phyloP scores from a whole-genome alignment of 2,113 vertebrate species.

The Tursiops truncatus region DNA sequence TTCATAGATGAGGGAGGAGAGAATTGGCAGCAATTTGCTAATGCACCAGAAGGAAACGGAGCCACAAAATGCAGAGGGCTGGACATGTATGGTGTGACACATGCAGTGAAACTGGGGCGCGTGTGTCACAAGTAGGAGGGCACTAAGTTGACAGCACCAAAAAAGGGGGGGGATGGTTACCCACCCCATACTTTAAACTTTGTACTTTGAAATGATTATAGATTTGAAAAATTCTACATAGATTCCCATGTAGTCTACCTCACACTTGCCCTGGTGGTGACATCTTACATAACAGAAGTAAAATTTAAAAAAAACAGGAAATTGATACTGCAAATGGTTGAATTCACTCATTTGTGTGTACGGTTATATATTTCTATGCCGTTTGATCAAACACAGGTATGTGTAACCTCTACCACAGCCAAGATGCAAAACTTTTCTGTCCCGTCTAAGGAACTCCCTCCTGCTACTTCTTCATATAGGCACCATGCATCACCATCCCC shows the following conservation, averaged over 20 bases:
- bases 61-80: not conserved
- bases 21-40: not conserved
- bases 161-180: not conserved
- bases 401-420: not conserved
- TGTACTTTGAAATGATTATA: not conserved
- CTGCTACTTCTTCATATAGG: not conserved
- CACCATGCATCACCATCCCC: not conserved
- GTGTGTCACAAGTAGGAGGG: not conserved
- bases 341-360: not conserved
- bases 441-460: no score
- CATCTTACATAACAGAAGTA: not conserved
- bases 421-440: not conserved
- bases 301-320: not conserved
- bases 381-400: not conserved
- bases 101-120: fast-evolving
- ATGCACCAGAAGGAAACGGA: no score
- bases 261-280: not conserved
- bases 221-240: not conserved
- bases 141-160: not conserved
- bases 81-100: no score
- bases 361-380: not conserved
- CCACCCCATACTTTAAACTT: not conserved
- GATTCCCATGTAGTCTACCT: not conserved
- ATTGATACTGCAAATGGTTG: not conserved
- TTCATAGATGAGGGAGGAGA: not conserved